A percentile compares a stretch with the other conserved stretches of the same genome.
Conservation (phyloP, 2,113 vertebrate genomes). For the Corythornis madagascariensis region DNA sequence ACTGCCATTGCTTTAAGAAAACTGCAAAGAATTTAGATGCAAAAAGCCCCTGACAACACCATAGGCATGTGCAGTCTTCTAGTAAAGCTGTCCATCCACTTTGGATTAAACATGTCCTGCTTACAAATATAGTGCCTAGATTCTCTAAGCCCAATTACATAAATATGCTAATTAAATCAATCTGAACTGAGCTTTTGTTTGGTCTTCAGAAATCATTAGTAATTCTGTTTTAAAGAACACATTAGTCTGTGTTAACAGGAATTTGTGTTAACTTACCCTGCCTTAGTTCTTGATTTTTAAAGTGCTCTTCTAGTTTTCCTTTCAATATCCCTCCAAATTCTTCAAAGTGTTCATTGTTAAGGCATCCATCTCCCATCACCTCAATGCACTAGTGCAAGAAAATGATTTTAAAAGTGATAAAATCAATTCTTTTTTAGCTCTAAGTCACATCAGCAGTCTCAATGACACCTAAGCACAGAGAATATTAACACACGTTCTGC, state of each 20-base stretch:
- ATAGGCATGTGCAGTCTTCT: not conserved
- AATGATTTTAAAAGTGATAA: not conserved
- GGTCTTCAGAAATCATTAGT: not conserved
- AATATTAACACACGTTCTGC: not conserved
- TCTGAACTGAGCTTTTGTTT: not conserved
- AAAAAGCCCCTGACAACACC: not conserved
- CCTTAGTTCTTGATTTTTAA: constrained; percentile 97
- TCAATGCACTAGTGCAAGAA: constrained; percentile 87
- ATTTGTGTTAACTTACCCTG: constrained; percentile 81
- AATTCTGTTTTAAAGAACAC: not conserved
- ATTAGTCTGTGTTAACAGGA: not conserved
- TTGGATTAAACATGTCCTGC: not conserved
- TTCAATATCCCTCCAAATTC: constrained; percentile 95
- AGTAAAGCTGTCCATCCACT: not conserved
- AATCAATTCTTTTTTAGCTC: not conserved
- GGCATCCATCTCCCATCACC: constrained; percentile 96
- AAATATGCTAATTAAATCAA: not conserved
- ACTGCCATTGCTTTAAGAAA: not conserved
- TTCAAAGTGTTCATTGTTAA: constrained; percentile 96
- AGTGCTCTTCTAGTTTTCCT: constrained; percentile 96
- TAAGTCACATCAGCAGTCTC: not conserved
- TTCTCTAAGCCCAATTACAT: not conserved
- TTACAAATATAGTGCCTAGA: not conserved
- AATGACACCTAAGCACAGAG: not conserved
- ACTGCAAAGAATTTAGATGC: not conserved